Percentiles rank a stretch among this genome's conserved stretches.
These are phyloP conservation scores for Chascanopsetta lugubris DNA, from an alignment of 2,113 vertebrate species.

Conservation along the genomic window DNA sequence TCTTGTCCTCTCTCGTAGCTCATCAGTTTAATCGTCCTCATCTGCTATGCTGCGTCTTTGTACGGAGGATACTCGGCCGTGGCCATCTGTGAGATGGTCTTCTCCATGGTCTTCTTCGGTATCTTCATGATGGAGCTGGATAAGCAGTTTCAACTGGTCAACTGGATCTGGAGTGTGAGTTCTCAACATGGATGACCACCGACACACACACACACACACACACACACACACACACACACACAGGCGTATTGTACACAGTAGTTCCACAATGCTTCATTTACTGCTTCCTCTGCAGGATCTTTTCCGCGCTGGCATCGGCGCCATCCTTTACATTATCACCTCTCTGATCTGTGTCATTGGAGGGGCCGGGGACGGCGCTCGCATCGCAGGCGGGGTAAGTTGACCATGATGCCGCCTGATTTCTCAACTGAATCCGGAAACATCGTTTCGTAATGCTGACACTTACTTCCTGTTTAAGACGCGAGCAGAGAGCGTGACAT, in stretches of 20 bases:
- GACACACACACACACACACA: neutral
- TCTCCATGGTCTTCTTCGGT: conserved; percentile 75
- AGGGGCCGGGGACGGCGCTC: conserved; percentile 67
- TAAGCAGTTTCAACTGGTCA: conserved; percentile 74
- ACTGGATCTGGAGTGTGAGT: conserved; percentile 85
- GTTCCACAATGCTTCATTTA: neutral
- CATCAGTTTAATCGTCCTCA: conserved; percentile 77
- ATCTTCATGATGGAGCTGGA: conserved; percentile 81
- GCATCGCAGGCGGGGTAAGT: conserved; percentile 81
- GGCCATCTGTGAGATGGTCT: conserved; percentile 77
- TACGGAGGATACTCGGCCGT: conserved; percentile 67
- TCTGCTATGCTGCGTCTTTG: conserved; percentile 72
- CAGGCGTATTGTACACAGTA: too few species aligned
- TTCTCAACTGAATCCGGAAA: neutral
- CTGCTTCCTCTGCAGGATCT: conserved; percentile 70
- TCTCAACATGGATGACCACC: accelerated
- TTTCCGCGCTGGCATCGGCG: conserved; percentile 72
- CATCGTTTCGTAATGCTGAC: neutral
- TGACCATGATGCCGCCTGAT: neutral
- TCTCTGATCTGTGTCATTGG: conserved; percentile 75
- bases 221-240: accelerated
- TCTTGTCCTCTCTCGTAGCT: conserved; percentile 34
- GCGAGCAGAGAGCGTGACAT: too few species aligned
- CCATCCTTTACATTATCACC: conserved; percentile 74
- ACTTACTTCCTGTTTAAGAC: conserved; percentile 27